Conservation (phyloP, 2,113 vertebrate species). For the Potamarius usumacintae region DNA sequence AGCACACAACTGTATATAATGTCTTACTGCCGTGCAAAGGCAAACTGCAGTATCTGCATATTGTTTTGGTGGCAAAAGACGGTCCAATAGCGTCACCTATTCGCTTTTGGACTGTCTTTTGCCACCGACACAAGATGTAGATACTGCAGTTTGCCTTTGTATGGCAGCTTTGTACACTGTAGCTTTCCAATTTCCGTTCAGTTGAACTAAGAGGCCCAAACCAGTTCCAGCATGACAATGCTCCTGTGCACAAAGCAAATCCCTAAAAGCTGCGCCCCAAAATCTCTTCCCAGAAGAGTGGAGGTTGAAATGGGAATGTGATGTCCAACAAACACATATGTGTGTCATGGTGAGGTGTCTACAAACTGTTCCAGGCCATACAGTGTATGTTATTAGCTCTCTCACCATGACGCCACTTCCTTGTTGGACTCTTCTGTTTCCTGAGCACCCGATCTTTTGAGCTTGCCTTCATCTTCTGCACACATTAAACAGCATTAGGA, state of each 20-base stretch:
- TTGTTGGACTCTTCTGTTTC: constrained; percentile 54
- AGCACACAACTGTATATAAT: neutral
- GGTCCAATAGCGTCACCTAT: too few relatives aligned
- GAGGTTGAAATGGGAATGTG: neutral
- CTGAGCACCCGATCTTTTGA: constrained; percentile 66
- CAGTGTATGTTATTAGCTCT: neutral
- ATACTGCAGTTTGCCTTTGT: too few relatives aligned
- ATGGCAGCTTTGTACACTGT: neutral
- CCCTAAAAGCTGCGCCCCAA: neutral
- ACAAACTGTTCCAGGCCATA: too few relatives aligned
- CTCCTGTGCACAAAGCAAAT: too few relatives aligned
- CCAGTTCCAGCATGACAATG: neutral
- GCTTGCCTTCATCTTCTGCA: constrained; percentile 74
- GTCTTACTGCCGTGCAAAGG: neutral
- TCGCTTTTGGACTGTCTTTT: too few relatives aligned
- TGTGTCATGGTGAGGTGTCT: neutral
- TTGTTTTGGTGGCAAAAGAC: too few relatives aligned
- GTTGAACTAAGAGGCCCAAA: neutral
- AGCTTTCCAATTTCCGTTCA: neutral
- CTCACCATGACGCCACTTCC: constrained; percentile 78
- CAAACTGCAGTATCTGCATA: too few relatives aligned
- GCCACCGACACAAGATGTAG: too few relatives aligned
- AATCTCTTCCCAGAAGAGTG: neutral
- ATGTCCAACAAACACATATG: neutral
- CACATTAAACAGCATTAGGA: constrained; percentile 12